Percentiles rank a stretch among this genome's conserved stretches.
These are phyloP conservation scores for Brenthis hecate DNA, from an alignment of 2,888 invertebrate genomes.

Conservation along the genomic window DNA sequence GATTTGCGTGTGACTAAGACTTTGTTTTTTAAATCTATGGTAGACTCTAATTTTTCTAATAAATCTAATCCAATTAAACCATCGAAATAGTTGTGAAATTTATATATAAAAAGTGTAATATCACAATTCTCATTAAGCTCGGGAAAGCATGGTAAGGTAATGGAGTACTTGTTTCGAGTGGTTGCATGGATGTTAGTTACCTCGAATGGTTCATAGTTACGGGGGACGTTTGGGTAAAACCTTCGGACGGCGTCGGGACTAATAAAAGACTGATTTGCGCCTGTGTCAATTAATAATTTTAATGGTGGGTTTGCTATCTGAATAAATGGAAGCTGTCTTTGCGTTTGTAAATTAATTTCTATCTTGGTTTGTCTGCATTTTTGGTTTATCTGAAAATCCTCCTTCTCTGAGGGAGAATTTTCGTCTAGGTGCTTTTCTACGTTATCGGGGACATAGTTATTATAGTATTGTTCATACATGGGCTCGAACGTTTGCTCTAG, in stretches of 20 bases:
- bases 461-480: no score
- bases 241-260: slow-evolving; percentile 6
- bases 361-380: slow-evolving; percentile 1
- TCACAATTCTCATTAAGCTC: slow-evolving; percentile 16
- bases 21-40: no score
- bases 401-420: not conserved
- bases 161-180: slow-evolving; percentile 17
- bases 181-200: slow-evolving; percentile 22
- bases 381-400: slow-evolving; percentile 16
- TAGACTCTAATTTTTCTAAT: no score
- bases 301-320: not conserved
- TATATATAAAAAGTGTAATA: slow-evolving; percentile 26
- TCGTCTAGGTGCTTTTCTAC: no score
- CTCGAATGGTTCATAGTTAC: slow-evolving; percentile 26
- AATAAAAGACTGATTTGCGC: no score
- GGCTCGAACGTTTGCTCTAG: not conserved
- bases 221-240: slow-evolving; percentile 13
- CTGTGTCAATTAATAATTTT: no score
- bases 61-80: slow-evolving; percentile 26
- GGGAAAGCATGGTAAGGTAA: slow-evolving; percentile 21
- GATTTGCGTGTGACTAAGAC: no score
- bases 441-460: no score
- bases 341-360: no score
- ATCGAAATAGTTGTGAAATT: slow-evolving; percentile 29
- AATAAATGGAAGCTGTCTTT: slow-evolving; percentile 12